Evolutionary conservation across 37 sponge, comb jelly and placozoan species (phyloP).

Genomic region (Agelas oroides): DNA sequence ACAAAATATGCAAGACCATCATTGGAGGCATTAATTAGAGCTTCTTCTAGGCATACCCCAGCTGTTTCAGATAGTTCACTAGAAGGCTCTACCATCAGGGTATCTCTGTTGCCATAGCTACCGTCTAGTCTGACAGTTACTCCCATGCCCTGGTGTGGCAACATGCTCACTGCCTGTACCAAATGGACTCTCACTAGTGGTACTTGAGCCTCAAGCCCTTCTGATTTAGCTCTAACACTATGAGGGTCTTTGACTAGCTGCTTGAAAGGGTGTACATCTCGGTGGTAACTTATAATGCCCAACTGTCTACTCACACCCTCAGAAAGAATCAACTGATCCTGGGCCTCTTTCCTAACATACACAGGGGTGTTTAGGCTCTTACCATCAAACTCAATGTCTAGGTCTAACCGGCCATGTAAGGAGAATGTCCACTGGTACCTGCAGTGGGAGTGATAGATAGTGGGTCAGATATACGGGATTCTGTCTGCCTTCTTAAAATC

Average conservation of each 20-base stretch:
- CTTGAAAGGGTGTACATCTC: too few species aligned
- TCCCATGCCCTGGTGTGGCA: neutral
- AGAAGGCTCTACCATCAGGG: neutral
- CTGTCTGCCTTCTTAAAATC: constrained; percentile 22
- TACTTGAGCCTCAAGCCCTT: neutral
- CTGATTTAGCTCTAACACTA: neutral
- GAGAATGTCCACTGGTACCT: constrained; percentile 22
- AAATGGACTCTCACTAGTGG: neutral
- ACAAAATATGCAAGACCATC: neutral
- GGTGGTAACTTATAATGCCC: too few species aligned
- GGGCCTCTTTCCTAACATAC: too few species aligned
- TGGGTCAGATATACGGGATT: constrained; percentile 36
- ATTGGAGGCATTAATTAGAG: neutral
- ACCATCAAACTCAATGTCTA: constrained; percentile 29
- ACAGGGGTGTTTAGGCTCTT: neutral
- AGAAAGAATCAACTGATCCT: too few species aligned
- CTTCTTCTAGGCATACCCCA: neutral
- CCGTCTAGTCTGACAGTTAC: neutral
- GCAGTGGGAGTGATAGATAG: constrained; percentile 28
- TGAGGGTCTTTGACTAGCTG: neutral
- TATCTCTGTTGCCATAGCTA: neutral
- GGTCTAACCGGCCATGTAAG: neutral
- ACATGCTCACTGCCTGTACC: neutral
- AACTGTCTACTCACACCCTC: too few species aligned
- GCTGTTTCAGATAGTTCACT: neutral